Conservation (phyloP, 2,113 vertebrate species). For the Nothocercus nigrocapillus region DNA sequence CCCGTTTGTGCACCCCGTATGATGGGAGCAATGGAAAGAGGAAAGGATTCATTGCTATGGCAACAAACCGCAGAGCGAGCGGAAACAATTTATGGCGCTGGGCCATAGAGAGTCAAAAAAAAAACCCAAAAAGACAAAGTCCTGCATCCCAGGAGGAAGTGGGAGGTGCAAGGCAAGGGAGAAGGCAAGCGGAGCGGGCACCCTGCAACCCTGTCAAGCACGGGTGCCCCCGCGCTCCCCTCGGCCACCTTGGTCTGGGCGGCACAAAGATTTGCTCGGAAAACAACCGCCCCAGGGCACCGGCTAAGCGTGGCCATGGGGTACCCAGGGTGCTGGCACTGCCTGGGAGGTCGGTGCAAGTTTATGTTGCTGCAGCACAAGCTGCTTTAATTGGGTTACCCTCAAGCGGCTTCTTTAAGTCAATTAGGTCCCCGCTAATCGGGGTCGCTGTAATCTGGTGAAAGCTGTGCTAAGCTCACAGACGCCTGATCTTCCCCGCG, state of each 20-base stretch:
- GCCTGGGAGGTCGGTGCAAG: neutral
- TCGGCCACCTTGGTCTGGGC: neutral
- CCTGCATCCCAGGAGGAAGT: conserved; percentile 4
- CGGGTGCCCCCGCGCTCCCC: neutral
- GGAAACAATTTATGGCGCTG: conserved; percentile 26
- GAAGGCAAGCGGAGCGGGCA: neutral
- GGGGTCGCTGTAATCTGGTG: conserved; percentile 50
- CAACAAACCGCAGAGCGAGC: conserved; percentile 22
- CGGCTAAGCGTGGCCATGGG: neutral
- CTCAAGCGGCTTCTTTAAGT: conserved; percentile 43
- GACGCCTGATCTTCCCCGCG: neutral
- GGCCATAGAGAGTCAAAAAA: conserved; percentile 35
- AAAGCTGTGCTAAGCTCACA: neutral
- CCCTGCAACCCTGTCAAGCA: no score
- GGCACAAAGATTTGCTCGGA: no score
- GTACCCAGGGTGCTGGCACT: neutral
- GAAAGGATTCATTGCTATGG: conserved; percentile 72
- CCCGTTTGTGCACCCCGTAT: neutral
- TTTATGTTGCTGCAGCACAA: conserved; percentile 16
- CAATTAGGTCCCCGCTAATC: conserved; percentile 59
- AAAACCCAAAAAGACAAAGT: conserved; percentile 16
- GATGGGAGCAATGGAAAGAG: conserved; percentile 46
- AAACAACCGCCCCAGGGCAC: no score
- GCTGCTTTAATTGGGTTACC: conserved; percentile 60
- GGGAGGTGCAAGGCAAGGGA: neutral